phyloP scores from a whole-genome alignment of 2,888 invertebrate species.

The Cephus sareptanus region DNA sequence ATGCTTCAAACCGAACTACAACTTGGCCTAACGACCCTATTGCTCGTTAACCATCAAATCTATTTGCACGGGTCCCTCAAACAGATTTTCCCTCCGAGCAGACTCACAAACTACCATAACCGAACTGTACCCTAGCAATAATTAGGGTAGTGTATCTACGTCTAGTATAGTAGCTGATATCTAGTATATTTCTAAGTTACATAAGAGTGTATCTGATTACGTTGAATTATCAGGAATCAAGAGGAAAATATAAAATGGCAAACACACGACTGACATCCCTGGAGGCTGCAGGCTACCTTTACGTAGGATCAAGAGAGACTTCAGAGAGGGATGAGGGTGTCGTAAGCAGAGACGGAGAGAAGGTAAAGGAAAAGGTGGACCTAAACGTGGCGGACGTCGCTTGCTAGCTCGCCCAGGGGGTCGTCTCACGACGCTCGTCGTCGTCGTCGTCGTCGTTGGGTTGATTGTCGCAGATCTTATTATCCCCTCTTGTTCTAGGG shows the following conservation, averaged over 20 bases:
- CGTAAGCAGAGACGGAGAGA: slow-evolving; percentile 14
- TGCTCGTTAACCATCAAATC: neutral
- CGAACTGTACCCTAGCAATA: neutral
- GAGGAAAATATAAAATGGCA: slow-evolving; percentile 10
- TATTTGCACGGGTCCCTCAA: neutral
- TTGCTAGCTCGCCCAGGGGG: slow-evolving; percentile 50
- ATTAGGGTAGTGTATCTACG: neutral
- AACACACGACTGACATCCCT: neutral
- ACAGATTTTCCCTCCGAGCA: neutral
- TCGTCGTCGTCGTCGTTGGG: slow-evolving; percentile 37
- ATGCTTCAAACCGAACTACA: neutral
- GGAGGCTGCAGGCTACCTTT: neutral
- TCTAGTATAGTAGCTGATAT: neutral
- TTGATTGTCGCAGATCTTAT: slow-evolving; percentile 65
- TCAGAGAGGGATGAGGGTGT: slow-evolving; percentile 13
- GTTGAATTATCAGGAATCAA: neutral
- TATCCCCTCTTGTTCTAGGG: slow-evolving; percentile 56
- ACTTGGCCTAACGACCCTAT: neutral
- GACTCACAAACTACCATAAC: neutral
- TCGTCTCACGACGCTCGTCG: slow-evolving; percentile 36
- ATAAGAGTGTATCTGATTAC: neutral
- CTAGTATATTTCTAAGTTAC: neutral
- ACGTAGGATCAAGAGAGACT: neutral
- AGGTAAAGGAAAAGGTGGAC: slow-evolving; percentile 37
- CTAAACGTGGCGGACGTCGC: slow-evolving; percentile 58